Conservation (phyloP, 2,797 vertebrate species). For the Pseudochirops corinnae region DNA sequence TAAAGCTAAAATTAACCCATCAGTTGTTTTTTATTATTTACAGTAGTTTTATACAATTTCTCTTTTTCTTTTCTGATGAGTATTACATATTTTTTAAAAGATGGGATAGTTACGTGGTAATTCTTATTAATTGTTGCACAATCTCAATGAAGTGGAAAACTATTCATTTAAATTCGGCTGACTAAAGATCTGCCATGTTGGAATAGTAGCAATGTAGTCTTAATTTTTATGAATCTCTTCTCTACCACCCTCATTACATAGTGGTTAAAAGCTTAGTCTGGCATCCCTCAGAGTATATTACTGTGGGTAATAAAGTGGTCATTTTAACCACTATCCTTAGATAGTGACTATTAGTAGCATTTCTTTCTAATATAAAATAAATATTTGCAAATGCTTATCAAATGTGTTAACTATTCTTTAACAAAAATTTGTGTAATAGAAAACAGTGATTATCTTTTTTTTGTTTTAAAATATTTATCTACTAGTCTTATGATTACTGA, state of each 20-base stretch:
- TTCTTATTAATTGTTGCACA: slow-evolving; percentile 21
- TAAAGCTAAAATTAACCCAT: slow-evolving; percentile 63
- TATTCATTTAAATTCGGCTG: slow-evolving; percentile 10
- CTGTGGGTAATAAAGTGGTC: neutral
- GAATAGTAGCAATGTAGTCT: neutral
- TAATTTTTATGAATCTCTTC: neutral
- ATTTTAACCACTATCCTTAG: neutral
- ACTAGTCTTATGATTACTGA: slow-evolving; percentile 18
- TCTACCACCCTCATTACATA: neutral
- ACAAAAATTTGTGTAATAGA: slow-evolving; percentile 10
- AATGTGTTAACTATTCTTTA: neutral
- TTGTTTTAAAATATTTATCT: slow-evolving; percentile 33
- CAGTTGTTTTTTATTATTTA: slow-evolving; percentile 37
- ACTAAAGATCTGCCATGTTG: slow-evolving; percentile 1
- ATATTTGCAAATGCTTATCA: neutral
- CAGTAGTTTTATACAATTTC: slow-evolving; percentile 22
- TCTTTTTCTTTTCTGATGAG: neutral
- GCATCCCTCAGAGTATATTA: neutral
- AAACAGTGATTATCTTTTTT: slow-evolving; percentile 11
- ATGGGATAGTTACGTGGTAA: neutral
- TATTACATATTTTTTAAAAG: neutral
- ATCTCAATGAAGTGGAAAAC: slow-evolving; percentile 1
- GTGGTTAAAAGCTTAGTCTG: neutral
- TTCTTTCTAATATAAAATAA: slow-evolving; percentile 45
- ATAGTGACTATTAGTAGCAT: neutral